Conservation (phyloP, 2,113 vertebrate genomes). For the Carettochelys insculpta region DNA sequence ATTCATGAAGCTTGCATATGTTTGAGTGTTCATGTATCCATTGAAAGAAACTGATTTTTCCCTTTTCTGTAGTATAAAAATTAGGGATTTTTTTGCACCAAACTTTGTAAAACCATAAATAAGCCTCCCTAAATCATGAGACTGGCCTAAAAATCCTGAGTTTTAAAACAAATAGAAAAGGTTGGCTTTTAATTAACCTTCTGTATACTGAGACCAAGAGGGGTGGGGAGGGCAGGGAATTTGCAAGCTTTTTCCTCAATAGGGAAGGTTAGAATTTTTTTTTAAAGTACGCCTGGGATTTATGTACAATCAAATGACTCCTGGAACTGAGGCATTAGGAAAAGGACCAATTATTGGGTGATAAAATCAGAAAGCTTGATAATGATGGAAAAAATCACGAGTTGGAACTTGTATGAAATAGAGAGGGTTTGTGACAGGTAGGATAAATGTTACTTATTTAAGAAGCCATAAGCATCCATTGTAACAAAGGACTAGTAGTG, state of each 20-base stretch:
- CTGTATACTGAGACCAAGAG: not conserved
- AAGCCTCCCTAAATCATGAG: not conserved
- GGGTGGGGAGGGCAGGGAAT: no score
- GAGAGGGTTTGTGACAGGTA: not conserved
- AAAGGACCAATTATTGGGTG: not conserved
- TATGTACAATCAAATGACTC: not conserved
- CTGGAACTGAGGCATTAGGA: not conserved
- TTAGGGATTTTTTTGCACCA: not conserved
- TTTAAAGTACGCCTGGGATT: not conserved
- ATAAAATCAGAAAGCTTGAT: not conserved
- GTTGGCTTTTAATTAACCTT: not conserved
- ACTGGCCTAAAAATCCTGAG: not conserved
- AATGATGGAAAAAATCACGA: not conserved
- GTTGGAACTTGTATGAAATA: not conserved
- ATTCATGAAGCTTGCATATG: not conserved
- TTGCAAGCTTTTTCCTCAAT: not conserved
- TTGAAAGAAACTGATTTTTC: not conserved
- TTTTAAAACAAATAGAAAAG: not conserved
- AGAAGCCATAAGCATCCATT: not conserved
- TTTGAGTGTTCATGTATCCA: not conserved
- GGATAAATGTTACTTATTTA: not conserved
- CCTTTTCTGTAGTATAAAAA: not conserved
- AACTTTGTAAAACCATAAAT: not conserved
- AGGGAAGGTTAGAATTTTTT: not conserved
- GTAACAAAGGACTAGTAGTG: not conserved